A percentile compares a stretch with the other conserved stretches of the same genome.
phyloP scores from a whole-genome alignment of 1,140 invertebrate genomes.

The Orussus abietinus region DNA sequence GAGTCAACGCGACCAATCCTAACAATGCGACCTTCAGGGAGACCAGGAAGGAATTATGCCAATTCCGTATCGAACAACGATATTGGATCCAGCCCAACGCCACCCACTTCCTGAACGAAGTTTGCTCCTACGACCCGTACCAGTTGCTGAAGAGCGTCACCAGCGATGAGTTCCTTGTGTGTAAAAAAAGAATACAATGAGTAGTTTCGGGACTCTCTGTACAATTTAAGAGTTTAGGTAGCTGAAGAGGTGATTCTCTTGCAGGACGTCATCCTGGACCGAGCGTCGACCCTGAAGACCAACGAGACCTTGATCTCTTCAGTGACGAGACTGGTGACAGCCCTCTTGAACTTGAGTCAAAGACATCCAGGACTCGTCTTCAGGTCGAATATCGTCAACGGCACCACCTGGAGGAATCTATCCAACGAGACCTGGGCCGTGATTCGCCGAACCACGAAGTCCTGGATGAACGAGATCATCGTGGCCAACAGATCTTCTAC shows the following conservation, averaged over 20 bases:
- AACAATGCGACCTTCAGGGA: conserved; percentile 20
- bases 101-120: conserved; percentile 30
- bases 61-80: conserved; percentile 24
- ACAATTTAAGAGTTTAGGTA: too few species aligned
- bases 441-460: conserved; percentile 24
- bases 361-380: conserved; percentile 19
- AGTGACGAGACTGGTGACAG: conserved; percentile 24
- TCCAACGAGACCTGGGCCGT: conserved; percentile 30
- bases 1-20: conserved; percentile 18
- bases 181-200: conserved; percentile 11
- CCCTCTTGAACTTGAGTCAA: conserved; percentile 15
- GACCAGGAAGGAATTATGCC: conserved; percentile 29
- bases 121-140: conserved; percentile 41
- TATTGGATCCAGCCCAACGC: conserved; percentile 32
- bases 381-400: conserved; percentile 33
- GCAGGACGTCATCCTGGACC: too few species aligned
- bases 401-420: conserved; percentile 32
- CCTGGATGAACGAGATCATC: conserved; percentile 27
- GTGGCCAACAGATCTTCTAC: neutral
- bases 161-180: conserved; percentile 35
- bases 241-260: too few species aligned
- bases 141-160: conserved; percentile 35
- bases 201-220: too few species aligned
- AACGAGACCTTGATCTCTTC: too few species aligned
- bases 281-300: too few species aligned